Percentiles rank a stretch among this genome's conserved stretches.
phyloP scores from a whole-genome alignment of 1,140 invertebrate genomes.

The Drosophila pallidifrons region DNA sequence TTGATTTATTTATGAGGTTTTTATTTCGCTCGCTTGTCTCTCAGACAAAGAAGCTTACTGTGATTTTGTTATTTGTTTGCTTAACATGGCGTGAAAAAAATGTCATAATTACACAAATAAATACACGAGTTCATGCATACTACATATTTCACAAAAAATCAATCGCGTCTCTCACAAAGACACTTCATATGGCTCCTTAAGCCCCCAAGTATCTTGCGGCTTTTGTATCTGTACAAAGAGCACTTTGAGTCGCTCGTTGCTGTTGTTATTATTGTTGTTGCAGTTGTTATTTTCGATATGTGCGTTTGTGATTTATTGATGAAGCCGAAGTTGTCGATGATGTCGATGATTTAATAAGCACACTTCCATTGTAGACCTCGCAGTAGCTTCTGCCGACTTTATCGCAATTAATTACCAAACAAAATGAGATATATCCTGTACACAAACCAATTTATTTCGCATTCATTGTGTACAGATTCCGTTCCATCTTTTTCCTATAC shows the following conservation, averaged over 20 bases:
- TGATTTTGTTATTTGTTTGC: conserved; percentile 64
- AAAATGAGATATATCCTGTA: conserved; percentile 5
- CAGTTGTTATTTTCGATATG: conserved; percentile 21
- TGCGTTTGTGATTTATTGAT: conserved; percentile 53
- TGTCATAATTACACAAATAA: conserved; percentile 80
- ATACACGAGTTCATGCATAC: conserved; percentile 50
- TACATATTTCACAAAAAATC: conserved; percentile 19
- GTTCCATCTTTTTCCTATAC: background rate
- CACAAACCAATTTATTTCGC: background rate
- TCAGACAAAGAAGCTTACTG: conserved; percentile 69
- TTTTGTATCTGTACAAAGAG: conserved; percentile 51
- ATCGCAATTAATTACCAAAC: conserved; percentile 6
- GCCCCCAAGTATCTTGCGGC: conserved; percentile 35
- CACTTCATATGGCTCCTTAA: conserved; percentile 53
- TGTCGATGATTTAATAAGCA: conserved; percentile 63
- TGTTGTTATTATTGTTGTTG: conserved; percentile 10
- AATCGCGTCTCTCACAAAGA: conserved; percentile 51
- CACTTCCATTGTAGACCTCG: conserved; percentile 31
- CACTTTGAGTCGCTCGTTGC: conserved; percentile 9
- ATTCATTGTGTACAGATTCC: background rate
- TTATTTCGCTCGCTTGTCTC: conserved; percentile 46
- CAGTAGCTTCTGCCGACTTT: conserved; percentile 19
- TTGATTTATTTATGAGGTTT: conserved; percentile 59
- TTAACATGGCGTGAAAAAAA: conserved; percentile 75
- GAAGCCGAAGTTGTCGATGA: conserved; percentile 49